phyloP scores from a whole-genome alignment of 2,888 invertebrate species.

The Apodemia mormo region DNA sequence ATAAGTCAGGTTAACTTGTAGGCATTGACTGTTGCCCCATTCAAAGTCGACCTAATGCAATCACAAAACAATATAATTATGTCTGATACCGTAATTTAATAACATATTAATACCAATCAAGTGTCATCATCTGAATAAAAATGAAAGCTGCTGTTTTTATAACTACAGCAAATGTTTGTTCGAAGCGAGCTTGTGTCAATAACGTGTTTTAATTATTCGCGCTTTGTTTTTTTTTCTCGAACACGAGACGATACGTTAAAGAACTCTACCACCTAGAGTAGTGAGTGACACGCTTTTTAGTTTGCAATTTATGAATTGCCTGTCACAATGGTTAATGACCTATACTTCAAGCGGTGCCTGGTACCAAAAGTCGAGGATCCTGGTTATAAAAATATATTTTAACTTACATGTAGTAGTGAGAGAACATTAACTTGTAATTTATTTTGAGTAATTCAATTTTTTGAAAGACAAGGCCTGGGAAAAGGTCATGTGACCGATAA shows the following conservation, averaged over 20 bases:
- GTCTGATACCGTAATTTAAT: neutral
- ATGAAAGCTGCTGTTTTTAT: neutral
- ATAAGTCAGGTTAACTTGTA: neutral
- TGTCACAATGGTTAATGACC: too few species aligned
- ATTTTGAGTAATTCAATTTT: too few species aligned
- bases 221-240: neutral
- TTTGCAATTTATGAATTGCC: neutral
- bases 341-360: too few species aligned
- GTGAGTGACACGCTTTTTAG: too few species aligned
- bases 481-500: too few species aligned
- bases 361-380: too few species aligned
- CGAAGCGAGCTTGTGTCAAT: neutral
- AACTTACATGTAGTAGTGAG: too few species aligned
- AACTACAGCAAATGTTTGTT: neutral
- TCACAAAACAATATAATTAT: neutral
- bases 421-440: too few species aligned
- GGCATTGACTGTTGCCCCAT: neutral
- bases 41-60: neutral
- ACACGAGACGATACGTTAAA: too few species aligned
- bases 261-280: too few species aligned
- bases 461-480: too few species aligned
- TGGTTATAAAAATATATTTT: too few species aligned
- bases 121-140: slow-evolving; percentile 9
- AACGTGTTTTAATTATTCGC: neutral
- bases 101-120: slow-evolving; percentile 5